Conservation (phyloP, 2,797 vertebrate species). For the Novumbra hubbsi region DNA sequence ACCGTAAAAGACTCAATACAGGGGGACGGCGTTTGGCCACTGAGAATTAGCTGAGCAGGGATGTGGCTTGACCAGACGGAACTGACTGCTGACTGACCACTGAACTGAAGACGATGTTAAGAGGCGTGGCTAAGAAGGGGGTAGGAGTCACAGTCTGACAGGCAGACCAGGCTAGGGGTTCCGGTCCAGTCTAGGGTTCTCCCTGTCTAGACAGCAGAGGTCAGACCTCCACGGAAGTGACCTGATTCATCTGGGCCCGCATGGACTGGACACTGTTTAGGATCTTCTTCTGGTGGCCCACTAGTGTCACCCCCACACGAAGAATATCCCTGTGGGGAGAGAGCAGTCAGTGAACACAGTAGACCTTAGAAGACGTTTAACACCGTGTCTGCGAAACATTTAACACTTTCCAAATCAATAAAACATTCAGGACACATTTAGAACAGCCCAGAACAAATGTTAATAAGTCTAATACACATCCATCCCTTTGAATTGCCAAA, state of each 20-base stretch:
- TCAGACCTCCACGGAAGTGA: conserved; percentile 98
- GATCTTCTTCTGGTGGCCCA: conserved; percentile 98
- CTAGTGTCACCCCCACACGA: conserved; percentile 88
- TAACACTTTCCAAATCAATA: background rate
- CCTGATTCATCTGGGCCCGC: conserved; percentile 97
- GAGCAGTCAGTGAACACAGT: background rate
- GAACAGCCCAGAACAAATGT: background rate
- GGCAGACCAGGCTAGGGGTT: conserved; percentile 31
- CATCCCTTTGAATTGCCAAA: background rate
- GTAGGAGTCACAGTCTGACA: conserved; percentile 39
- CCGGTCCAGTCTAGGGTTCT: conserved; percentile 22
- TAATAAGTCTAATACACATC: background rate
- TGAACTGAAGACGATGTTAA: conserved; percentile 16
- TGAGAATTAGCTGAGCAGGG: conserved; percentile 15
- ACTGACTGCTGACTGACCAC: conserved; percentile 21
- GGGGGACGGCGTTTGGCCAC: background rate
- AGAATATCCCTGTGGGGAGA: conserved; percentile 84
- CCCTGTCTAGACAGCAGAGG: conserved; percentile 69
- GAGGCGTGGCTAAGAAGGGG: conserved; percentile 4
- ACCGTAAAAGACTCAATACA: background rate
- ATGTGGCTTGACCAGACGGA: conserved; percentile 12
- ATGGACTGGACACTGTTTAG: conserved; percentile 97
- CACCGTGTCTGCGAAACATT: background rate
- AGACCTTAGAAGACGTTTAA: background rate
- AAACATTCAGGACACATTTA: background rate